Evolutionary conservation across 2,888 invertebrate species (phyloP).

Genomic region (Erpobdella octoculata): DNA sequence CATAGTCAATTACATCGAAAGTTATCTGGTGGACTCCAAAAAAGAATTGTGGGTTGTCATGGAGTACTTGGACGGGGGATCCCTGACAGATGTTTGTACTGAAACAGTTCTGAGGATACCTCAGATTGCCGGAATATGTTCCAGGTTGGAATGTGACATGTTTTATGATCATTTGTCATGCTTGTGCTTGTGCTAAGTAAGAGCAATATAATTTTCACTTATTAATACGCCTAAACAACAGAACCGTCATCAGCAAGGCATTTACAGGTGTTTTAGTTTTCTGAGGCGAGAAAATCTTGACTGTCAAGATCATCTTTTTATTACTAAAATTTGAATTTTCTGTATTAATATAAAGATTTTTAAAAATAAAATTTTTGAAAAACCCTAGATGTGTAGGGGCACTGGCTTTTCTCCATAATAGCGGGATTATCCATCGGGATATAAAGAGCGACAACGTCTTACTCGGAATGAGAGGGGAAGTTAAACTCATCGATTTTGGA

Average conservation of each 20-base stretch:
- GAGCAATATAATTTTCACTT: background rate
- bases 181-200: background rate
- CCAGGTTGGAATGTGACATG: constrained; percentile 25
- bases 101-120: constrained; percentile 99
- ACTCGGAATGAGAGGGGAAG: constrained; percentile 91
- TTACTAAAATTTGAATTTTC: background rate
- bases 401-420: constrained; percentile 86
- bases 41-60: constrained; percentile 74
- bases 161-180: too few relatives aligned
- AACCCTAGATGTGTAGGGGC: constrained; percentile 72
- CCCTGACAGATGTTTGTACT: constrained; percentile 97
- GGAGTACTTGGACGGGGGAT: constrained; percentile 98
- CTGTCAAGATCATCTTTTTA: background rate
- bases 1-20: constrained; percentile 97
- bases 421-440: constrained; percentile 42
- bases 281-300: too few relatives aligned
- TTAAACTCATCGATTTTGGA: constrained; percentile 96
- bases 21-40: constrained; percentile 75
- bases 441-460: constrained; percentile 86
- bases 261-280: too few relatives aligned
- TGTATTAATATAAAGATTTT: too few relatives aligned
- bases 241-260: too few relatives aligned
- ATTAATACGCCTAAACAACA: background rate
- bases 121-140: constrained; percentile 94
- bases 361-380: too few relatives aligned